Base-by-base conservation (phyloP, 2,113 vertebrate species). In the Carettochelys insculpta region DNA sequence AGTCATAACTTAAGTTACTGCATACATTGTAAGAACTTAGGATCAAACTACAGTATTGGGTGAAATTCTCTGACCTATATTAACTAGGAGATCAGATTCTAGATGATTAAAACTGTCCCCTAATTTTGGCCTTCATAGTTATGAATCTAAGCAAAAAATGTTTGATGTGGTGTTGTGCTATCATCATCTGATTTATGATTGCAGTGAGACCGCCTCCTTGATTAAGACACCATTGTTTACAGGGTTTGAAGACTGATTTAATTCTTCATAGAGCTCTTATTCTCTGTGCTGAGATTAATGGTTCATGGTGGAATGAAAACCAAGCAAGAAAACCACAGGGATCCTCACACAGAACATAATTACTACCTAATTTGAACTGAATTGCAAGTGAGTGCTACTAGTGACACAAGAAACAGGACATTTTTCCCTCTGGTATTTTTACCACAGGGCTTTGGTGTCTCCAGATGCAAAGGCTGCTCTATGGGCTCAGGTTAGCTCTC, bases 361-460 rank as follows among this genome's bases (percentile, higher is more conserved):
- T 51, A 80, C 83, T 82, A 71, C 2, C 87, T 89, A 73, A 38
- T 4, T 86, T 54, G 88, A 13, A n/a, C 14, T 87, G 34, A 83
- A 87, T 89, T 81, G 6, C 50, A 86, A 82, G 53, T 58, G 91
- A 80, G 38, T 68, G 54, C 47, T 86, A 81, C 52, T 38, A 65
- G 0, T 10, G 71, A 85, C n/a, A 91, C 34, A 95, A 91, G 27
- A 87, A 95, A 87, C 0, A 73, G 27, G 14, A 22, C 75, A 77
- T 90, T 81, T 10, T 83, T 89, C 87, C 77, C 45, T 82, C 89
- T 86, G 83, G 58, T 92, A n/a, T 90, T 16, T 89, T 73, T 56
- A 4, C 13, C 50, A 86, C 76, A 79, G 1, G 0, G 7, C 41
- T 86, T 82, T 86, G 6, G 76, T 94, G 87, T 1, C 22, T 0